phyloP scores from a whole-genome alignment of 2,888 invertebrate species.

The Rhagium mordax region DNA sequence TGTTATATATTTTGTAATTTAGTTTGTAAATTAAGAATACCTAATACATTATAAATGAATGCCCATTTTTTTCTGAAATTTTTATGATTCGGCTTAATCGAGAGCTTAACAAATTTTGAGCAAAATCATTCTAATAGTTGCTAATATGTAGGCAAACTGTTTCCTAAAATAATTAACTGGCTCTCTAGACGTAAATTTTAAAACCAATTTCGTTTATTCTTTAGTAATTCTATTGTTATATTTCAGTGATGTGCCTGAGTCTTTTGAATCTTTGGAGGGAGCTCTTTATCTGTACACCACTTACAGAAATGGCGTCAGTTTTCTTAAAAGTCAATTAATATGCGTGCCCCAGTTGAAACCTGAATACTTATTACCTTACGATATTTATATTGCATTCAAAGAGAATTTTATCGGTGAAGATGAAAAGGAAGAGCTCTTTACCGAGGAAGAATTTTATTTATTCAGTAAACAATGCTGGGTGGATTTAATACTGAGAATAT shows the following conservation, averaged over 20 bases:
- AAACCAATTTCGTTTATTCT: too few relatives aligned
- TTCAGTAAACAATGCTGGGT: slow-evolving; percentile 73
- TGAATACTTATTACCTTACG: slow-evolving; percentile 67
- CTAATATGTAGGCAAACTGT: too few relatives aligned
- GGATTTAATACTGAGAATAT: slow-evolving; percentile 76
- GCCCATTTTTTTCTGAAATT: too few relatives aligned
- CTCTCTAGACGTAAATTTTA: too few relatives aligned
- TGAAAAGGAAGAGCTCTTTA: slow-evolving; percentile 18
- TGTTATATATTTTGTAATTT: too few relatives aligned
- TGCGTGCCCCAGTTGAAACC: slow-evolving; percentile 67
- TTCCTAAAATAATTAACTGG: too few relatives aligned
- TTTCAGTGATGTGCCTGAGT: not conserved
- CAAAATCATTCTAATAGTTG: too few relatives aligned
- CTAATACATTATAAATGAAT: too few relatives aligned
- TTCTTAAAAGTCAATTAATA: slow-evolving; percentile 64
- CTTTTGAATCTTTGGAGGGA: slow-evolving; percentile 40
- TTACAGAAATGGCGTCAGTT: slow-evolving; percentile 65
- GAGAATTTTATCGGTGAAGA: slow-evolving; percentile 28
- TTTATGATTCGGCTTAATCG: too few relatives aligned
- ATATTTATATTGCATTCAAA: slow-evolving; percentile 64
- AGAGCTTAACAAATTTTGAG: too few relatives aligned
- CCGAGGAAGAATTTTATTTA: slow-evolving; percentile 53
- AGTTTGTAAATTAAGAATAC: too few relatives aligned
- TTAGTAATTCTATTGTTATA: not conserved
- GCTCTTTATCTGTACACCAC: slow-evolving; percentile 57